These are phyloP conservation scores for Drosophila lutescens DNA, from an alignment of 2,888 invertebrate species.

Conservation along the genomic window DNA sequence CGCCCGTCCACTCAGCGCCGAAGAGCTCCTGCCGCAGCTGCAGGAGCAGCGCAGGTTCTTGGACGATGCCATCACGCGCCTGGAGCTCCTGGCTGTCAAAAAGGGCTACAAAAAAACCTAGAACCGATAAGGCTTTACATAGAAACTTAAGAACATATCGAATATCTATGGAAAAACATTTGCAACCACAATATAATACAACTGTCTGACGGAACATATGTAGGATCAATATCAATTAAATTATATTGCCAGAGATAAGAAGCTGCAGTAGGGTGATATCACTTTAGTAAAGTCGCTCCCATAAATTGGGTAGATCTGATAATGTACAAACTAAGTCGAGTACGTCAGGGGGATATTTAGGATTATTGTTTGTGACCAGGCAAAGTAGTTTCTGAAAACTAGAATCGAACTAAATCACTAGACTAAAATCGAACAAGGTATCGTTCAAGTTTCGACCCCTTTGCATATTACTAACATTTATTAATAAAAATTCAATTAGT, in stretches of 20 bases:
- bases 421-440: neutral
- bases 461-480: no score
- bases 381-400: neutral
- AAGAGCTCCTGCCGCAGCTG: constrained; percentile 57
- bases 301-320: neutral
- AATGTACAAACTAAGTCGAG: neutral
- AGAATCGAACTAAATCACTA: no score
- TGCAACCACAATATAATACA: neutral
- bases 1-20: constrained; percentile 36
- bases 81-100: constrained; percentile 51
- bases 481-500: neutral
- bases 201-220: neutral
- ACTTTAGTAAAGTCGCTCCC: neutral
- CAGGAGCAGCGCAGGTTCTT: constrained; percentile 62
- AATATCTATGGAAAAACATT: neutral
- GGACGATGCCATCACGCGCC: constrained; percentile 59
- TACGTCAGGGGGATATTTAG: neutral
- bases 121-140: neutral
- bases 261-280: neutral
- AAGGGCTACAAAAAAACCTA: constrained; percentile 7
- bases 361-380: neutral
- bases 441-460: no score
- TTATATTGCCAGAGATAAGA: neutral
- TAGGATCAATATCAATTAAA: neutral
- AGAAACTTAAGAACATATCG: neutral